Evolutionary conservation across 2,113 vertebrate species (phyloP).

Genomic region (Columbina picui): DNA sequence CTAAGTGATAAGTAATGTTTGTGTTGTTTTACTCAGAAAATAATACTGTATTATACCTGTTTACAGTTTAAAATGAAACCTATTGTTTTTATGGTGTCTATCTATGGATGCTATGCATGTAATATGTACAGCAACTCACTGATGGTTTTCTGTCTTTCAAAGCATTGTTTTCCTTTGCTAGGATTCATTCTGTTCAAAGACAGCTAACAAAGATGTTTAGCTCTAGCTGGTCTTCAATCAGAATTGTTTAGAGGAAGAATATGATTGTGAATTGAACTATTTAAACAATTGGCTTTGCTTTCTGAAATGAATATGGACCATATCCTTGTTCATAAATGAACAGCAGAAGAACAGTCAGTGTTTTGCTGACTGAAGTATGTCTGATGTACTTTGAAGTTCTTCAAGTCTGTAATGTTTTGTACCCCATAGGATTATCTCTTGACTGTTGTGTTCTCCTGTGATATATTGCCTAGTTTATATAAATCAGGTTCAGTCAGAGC

Average conservation of each 20-base stretch:
- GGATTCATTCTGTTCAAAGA: neutral
- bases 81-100: neutral
- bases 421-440: neutral
- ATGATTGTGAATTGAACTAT: neutral
- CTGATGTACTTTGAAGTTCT: neutral
- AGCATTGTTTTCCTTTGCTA: constrained; percentile 8
- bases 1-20: neutral
- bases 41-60: neutral
- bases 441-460: neutral
- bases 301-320: neutral
- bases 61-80: constrained; percentile 18
- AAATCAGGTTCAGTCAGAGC: neutral
- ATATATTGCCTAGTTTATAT: neutral
- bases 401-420: neutral
- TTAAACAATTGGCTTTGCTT: neutral
- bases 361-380: neutral
- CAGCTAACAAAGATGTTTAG: neutral
- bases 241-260: neutral
- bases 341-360: neutral
- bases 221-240: neutral
- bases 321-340: neutral
- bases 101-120: constrained; percentile 31
- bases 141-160: neutral
- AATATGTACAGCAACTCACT: constrained; percentile 21
- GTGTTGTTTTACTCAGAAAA: constrained; percentile 25